Base-by-base conservation (phyloP, 2,888 invertebrate species). In the Dysmachus trigonus region DNA sequence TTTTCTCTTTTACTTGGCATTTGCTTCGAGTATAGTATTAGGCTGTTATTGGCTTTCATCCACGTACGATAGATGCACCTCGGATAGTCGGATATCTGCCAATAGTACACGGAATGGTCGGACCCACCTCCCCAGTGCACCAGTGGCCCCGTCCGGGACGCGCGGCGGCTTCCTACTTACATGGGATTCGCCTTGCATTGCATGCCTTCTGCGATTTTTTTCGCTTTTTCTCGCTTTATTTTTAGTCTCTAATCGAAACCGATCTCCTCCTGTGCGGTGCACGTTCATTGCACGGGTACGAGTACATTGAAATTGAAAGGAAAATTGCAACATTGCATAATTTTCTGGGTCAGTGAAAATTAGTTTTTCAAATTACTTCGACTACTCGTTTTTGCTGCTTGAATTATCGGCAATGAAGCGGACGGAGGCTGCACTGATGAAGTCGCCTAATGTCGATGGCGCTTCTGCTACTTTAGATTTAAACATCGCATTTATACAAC, bases 311-410 rank as follows among this genome's bases (percentile, higher is more conserved):
- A 82, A 82, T 38, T 82, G 74, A 85, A 85, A 74, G 74, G 47
- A 74, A 85, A 85, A 85, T 53, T 85, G 85, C 85, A 85, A 85
- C 85, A 74, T 85, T 85, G 85, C 74, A 85, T 74, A 85, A 85
- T 85, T 74, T 85, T 85, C 85, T 85, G 85, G 85, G 85, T 85
- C 85, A 85, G 85, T 85, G 74, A 85, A 85, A 85, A 85, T 51
- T 85, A 74, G 41, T 73, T 84, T 73, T 84, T 84, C 84, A 84
- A 84, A 84, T 41, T 30, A 84, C 47, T 47, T 31, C 5, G 82
- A 82, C 33, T 35, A 62, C 71, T 62, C 10, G 62, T 27, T 62
- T 51, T 10, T 62, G 27, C 62, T 62, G 22, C 22, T 8, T n/a
- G n/a, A n/a, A n/a, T n/a, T n/a, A n/a, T 53, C 18, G 15, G 22